Conservation (phyloP, 2,113 vertebrate species). For the Calidris pygmaea region DNA sequence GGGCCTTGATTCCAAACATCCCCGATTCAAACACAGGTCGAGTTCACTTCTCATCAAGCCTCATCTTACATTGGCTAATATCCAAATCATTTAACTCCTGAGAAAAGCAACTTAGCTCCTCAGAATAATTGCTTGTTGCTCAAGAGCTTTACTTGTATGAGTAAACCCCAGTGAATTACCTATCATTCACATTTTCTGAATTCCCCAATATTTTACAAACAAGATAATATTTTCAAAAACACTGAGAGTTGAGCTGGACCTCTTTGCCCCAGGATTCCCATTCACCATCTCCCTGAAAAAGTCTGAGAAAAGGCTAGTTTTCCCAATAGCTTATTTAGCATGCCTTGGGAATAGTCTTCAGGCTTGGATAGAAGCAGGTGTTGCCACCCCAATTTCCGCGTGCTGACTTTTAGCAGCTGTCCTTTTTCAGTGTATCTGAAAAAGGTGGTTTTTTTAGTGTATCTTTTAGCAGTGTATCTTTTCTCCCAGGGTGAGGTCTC, state of each 20-base stretch:
- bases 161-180: not conserved
- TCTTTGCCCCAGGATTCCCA: not conserved
- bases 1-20: not conserved
- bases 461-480: not conserved
- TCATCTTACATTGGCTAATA: not conserved
- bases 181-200: not conserved
- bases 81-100: not conserved
- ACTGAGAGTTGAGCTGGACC: not conserved
- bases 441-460: too few species aligned
- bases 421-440: too few species aligned
- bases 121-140: not conserved
- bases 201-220: not conserved
- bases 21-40: not conserved
- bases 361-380: not conserved
- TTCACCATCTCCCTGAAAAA: not conserved
- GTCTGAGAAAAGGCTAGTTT: not conserved
- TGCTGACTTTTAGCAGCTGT: not conserved
- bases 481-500: not conserved
- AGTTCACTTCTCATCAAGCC: not conserved
- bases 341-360: fast-evolving
- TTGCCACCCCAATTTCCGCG: not conserved
- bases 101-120: not conserved
- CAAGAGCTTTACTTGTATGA: not conserved
- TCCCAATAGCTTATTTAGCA: not conserved
- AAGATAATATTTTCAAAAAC: not conserved